These are phyloP conservation scores for Tachuris rubrigastra DNA, from an alignment of 2,113 vertebrate species.

Conservation along the genomic window DNA sequence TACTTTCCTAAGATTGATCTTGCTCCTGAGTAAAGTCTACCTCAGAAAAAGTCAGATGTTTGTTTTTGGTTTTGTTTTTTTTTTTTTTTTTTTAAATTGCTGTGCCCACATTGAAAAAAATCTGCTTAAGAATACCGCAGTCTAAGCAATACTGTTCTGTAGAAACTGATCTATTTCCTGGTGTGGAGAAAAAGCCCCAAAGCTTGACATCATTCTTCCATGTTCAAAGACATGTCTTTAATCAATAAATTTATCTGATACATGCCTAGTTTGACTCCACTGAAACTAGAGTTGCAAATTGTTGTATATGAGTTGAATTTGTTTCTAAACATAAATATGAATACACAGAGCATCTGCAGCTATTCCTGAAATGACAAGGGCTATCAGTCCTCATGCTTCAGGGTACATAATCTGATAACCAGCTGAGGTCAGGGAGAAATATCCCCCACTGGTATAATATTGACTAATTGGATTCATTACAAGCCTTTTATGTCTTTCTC, in stretches of 20 bases:
- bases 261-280: neutral
- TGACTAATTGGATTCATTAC: conserved; percentile 50
- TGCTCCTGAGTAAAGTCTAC: conserved; percentile 4
- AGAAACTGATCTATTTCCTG: neutral
- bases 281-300: neutral
- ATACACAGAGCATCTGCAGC: conserved; percentile 26
- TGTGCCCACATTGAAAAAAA: neutral
- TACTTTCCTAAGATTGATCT: conserved; percentile 37
- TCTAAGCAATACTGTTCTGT: neutral
- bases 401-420: conserved; percentile 36
- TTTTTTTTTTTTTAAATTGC: neutral
- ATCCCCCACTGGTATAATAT: conserved; percentile 18
- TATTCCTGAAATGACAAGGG: neutral
- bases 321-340: conserved; percentile 12
- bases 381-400: conserved; percentile 35
- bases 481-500: conserved; percentile 34
- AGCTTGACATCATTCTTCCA: neutral
- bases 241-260: neutral
- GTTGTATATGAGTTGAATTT: neutral
- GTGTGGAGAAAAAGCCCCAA: neutral
- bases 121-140: neutral
- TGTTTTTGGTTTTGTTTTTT: neutral
- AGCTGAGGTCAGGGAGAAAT: conserved; percentile 57
- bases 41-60: neutral
- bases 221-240: neutral